Percentiles rank a stretch among this genome's conserved stretches.
Conservation (phyloP, 2,888 invertebrate genomes). For the Allacma fusca region DNA sequence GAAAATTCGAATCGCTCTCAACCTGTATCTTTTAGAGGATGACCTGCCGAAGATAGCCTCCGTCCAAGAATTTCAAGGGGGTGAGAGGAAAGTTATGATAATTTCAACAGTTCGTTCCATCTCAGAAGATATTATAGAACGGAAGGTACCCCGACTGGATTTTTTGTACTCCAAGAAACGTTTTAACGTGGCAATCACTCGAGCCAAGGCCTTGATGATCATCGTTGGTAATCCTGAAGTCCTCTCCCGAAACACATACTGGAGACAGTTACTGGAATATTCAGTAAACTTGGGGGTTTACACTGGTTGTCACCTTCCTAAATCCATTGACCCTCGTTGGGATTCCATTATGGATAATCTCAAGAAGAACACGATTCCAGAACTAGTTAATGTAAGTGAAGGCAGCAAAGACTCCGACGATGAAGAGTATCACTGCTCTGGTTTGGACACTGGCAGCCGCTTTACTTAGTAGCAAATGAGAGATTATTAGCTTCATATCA, state of each 20-base stretch:
- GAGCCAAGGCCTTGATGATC: constrained; percentile 75
- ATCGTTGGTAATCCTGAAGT: constrained; percentile 69
- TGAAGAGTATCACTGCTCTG: background rate
- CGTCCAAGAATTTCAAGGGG: constrained; percentile 81
- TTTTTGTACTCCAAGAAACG: constrained; percentile 65
- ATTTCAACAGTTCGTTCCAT: constrained; percentile 72
- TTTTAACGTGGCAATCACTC: constrained; percentile 78
- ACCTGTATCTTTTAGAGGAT: constrained; percentile 65
- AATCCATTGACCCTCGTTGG: background rate
- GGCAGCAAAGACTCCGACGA: background rate
- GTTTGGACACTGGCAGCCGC: background rate
- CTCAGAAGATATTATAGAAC: background rate
- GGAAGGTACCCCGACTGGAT: background rate
- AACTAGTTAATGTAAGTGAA: background rate
- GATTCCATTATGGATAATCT: background rate
- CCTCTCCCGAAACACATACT: constrained; percentile 18
- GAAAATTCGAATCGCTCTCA: constrained; percentile 70
- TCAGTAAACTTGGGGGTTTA: constrained; percentile 44
- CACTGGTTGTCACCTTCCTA: constrained; percentile 47
- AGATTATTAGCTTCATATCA: no score
- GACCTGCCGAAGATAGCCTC: constrained; percentile 75
- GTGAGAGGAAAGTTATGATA: constrained; percentile 75
- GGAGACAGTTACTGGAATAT: constrained; percentile 42
- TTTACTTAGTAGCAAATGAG: background rate
- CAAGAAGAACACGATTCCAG: background rate